phyloP scores from a whole-genome alignment of 2,113 vertebrate genomes.

The Rousettus leschenaultii region DNA sequence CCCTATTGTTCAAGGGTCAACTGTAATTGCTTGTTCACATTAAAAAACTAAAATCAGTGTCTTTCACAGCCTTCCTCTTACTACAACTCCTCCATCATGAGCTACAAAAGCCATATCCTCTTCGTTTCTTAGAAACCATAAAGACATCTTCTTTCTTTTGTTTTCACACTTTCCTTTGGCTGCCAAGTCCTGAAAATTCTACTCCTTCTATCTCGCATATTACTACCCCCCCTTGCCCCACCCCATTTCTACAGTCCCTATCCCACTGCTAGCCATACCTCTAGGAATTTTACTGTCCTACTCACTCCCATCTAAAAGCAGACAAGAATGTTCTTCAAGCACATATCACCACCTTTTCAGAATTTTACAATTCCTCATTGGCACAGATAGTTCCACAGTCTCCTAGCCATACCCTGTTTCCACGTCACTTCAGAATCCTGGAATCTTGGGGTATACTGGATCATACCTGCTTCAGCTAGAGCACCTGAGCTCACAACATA shows the following conservation, averaged over 20 bases:
- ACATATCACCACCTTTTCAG: neutral
- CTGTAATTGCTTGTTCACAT: neutral
- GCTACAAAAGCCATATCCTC: neutral
- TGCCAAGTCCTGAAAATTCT: neutral
- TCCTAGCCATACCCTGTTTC: neutral
- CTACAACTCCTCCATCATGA: neutral
- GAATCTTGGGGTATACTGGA: neutral
- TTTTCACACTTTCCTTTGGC: neutral
- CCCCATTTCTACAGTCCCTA: neutral
- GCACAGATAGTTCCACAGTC: neutral
- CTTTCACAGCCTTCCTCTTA: neutral
- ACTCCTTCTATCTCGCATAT: neutral
- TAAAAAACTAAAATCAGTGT: neutral
- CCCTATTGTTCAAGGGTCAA: no score
- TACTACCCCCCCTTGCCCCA: no score
- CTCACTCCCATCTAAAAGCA: neutral
- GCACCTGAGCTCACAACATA: neutral
- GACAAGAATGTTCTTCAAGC: neutral
- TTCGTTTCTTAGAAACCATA: neutral
- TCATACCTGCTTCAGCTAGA: neutral
- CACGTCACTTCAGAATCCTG: neutral
- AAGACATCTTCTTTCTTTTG: neutral
- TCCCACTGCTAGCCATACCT: neutral
- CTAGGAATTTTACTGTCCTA: neutral
- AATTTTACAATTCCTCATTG: neutral